Percentiles rank a stretch among this genome's conserved stretches.
Evolutionary conservation across 2,113 vertebrate genomes (phyloP).

Genomic region (Australoheros scitulus): DNA sequence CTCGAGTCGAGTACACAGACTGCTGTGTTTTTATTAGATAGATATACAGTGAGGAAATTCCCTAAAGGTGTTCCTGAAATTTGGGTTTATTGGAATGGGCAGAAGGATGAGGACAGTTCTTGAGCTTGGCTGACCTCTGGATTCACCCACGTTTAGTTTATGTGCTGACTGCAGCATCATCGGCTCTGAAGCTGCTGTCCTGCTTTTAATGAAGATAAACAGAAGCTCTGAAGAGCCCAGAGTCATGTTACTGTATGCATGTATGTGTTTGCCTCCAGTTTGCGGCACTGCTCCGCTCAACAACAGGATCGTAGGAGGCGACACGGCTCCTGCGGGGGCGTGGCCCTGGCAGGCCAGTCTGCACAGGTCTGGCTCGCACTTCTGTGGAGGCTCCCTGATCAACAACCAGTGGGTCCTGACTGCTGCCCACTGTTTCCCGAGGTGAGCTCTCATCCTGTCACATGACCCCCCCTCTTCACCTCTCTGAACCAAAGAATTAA

Average conservation of each 20-base stretch:
- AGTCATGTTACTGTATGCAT: neutral
- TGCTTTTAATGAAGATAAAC: no score
- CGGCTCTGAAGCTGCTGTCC: neutral
- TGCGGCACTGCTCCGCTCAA: constrained; percentile 72
- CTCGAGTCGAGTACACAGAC: no score
- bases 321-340: constrained; percentile 10
- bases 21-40: no score
- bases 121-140: no score
- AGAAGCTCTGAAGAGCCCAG: no score
- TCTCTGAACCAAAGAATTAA: neutral
- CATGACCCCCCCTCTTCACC: no score
- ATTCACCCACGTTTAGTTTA: neutral
- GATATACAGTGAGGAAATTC: no score
- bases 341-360: constrained; percentile 86
- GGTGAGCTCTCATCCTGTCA: constrained; percentile 32
- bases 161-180: neutral
- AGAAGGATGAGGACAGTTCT: neutral
- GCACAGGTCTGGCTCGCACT: no score
- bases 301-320: constrained; percentile 78
- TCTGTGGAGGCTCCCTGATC: constrained; percentile 83
- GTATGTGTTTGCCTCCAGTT: constrained; percentile 48
- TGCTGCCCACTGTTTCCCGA: constrained; percentile 78
- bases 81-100: no score
- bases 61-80: no score
- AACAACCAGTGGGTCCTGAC: constrained; percentile 76